These are phyloP conservation scores for Theonella swinhoei DNA, from an alignment of 37 sponge, comb jelly and placozoan species.

Conservation along the genomic window DNA sequence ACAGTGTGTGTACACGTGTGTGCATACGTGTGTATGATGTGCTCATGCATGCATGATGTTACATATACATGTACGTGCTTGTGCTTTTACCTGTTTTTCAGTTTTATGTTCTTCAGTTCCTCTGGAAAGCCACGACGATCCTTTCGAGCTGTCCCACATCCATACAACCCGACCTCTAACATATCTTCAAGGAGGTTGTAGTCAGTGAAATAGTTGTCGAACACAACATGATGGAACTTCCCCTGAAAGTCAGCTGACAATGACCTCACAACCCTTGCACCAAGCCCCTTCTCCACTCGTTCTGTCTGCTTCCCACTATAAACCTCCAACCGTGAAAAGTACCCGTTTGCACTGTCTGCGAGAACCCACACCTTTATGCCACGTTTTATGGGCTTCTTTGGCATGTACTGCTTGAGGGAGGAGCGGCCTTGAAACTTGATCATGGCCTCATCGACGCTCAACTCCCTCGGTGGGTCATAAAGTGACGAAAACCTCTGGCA, in stretches of 20 bases:
- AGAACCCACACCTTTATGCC: slow-evolving; percentile 7
- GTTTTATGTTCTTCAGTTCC: too few species aligned
- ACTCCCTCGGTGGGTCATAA: slow-evolving; percentile 14
- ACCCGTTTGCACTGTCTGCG: not conserved
- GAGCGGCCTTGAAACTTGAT: not conserved
- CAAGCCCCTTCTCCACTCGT: not conserved
- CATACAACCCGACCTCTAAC: too few species aligned
- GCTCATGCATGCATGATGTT: too few species aligned
- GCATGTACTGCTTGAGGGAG: not conserved
- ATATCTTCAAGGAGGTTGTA: slow-evolving; percentile 9
- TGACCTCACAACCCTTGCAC: not conserved
- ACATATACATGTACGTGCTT: too few species aligned
- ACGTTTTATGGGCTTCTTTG: not conserved
- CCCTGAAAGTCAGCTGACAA: slow-evolving; percentile 7
- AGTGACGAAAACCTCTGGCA: too few species aligned
- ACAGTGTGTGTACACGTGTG: too few species aligned
- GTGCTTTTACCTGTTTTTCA: too few species aligned
- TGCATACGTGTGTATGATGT: too few species aligned
- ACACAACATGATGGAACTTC: slow-evolving; percentile 2
- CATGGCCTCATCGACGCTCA: slow-evolving; percentile 45
- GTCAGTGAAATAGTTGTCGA: slow-evolving; percentile 35
- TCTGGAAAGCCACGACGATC: too few species aligned
- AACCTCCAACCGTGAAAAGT: not conserved
- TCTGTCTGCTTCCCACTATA: not conserved
- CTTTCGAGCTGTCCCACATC: too few species aligned